Base-by-base conservation (phyloP, 2,113 vertebrate genomes). In the Cyanistes caeruleus region DNA sequence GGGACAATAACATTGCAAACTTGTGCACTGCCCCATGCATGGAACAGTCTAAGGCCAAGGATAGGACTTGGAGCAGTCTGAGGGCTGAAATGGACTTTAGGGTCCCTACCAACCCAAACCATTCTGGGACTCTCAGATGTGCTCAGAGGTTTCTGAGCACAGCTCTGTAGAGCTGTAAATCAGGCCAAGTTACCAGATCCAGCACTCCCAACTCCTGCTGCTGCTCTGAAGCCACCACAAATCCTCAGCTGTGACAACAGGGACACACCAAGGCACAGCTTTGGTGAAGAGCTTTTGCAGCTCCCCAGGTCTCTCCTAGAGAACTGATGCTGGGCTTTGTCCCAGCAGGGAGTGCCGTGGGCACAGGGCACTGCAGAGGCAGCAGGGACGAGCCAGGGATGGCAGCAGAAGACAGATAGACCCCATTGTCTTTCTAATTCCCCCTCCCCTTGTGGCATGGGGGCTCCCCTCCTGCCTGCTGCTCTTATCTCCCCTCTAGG, bases 401-500 rank as follows among this genome's bases (percentile, higher is more conserved):
- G 89, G 93, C 87, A 91, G 63, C 4, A 72, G 70, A 65, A 46
- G 80, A 81, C 88, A 27, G 62, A 91, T 2, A 39, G 89, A 58
- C 13, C 63, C 48, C 1, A 6, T 15, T 62, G 76, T 11, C 92
- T 51, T 79, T 44, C 46, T 43, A 41, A 75, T 74, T 37, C 88
- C 69, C 10, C 2, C 39, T 70, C 87, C 72, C 65, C 90, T 27
- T 72, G 89, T 63, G 18, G 28, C 2, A 3, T 3, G 87, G 93
- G 82, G 62, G 65, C 69, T 91, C n/a, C 56, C 74, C 73, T 63
- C 22, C 30, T 4, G 24, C 92, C 85, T 15, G 39, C 21, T 2
- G 72, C 1, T 78, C 88, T 90, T 70, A n/a, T 89, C 93, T 93
- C 81, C 86, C 77, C 59, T 55, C 87, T 95, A 91, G 92, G 87